phyloP scores from a whole-genome alignment of 2,113 vertebrate species.

The Brachypodius melanocephalos region DNA sequence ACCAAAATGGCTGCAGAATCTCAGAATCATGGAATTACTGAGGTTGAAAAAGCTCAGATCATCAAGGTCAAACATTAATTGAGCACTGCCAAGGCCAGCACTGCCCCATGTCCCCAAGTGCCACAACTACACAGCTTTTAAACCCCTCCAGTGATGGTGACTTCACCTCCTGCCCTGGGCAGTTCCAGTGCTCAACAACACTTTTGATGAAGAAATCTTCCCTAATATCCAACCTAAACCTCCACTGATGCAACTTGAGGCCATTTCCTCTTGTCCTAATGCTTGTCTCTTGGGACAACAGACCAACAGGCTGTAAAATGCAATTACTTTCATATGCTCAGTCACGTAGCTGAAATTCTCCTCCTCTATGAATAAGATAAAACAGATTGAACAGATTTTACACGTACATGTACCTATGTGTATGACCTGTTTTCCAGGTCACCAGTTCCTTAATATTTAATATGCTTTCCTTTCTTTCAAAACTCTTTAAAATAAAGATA shows the following conservation, averaged over 20 bases:
- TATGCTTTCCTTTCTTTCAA: not conserved
- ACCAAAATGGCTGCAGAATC: not conserved
- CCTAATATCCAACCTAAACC: not conserved
- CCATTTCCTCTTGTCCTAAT: not conserved
- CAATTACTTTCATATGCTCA: not conserved
- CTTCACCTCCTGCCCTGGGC: not conserved
- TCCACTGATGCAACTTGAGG: not conserved
- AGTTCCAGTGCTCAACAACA: not conserved
- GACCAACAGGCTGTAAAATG: not conserved
- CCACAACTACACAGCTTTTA: not conserved
- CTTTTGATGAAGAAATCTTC: not conserved
- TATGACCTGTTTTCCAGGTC: not conserved
- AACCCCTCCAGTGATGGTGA: not conserved
- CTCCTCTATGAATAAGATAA: not conserved
- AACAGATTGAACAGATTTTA: not conserved
- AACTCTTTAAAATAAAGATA: not conserved
- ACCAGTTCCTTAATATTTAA: not conserved
- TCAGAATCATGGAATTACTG: not conserved
- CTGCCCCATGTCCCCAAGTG: not conserved
- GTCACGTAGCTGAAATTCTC: not conserved
- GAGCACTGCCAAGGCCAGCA: not conserved
- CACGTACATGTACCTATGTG: not conserved
- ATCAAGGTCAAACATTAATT: not conserved
- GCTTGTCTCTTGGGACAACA: not conserved
- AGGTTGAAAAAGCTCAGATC: not conserved